Percentiles rank a stretch among this genome's conserved stretches.
Conservation (phyloP, 2,113 vertebrate genomes). For the Azemiops feae region DNA sequence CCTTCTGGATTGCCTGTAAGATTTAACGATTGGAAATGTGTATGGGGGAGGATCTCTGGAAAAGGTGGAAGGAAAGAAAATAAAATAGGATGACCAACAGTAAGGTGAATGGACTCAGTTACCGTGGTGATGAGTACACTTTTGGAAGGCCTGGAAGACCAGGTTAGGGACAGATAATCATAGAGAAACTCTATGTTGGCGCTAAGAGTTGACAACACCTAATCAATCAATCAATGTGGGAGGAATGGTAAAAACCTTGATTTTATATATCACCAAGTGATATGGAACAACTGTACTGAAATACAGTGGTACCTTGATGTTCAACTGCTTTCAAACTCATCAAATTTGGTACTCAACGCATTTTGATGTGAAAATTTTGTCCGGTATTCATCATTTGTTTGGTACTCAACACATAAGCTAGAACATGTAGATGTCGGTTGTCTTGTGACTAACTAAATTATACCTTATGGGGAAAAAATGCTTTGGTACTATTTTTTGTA, state of each 20-base stretch:
- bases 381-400: neutral
- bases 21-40: neutral
- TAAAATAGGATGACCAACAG: neutral
- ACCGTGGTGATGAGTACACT: neutral
- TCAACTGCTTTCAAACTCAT: neutral
- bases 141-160: neutral
- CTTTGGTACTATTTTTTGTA: neutral
- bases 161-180: neutral
- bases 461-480: neutral
- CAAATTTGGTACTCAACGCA: neutral
- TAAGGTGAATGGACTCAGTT: neutral
- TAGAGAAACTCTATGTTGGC: neutral
- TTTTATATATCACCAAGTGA: neutral
- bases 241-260: neutral
- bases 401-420: neutral
- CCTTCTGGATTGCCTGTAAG: neutral
- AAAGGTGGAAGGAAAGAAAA: neutral
- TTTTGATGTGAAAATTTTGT: neutral
- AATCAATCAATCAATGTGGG: neutral
- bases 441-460: neutral
- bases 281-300: neutral
- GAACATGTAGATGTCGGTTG: neutral
- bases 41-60: neutral
- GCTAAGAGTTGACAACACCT: neutral
- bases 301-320: neutral